Evolutionary conservation across 2,113 vertebrate genomes (phyloP), one percentile per base, ranked within the genome.

Genomic region (Macquaria ambigua): DNA sequence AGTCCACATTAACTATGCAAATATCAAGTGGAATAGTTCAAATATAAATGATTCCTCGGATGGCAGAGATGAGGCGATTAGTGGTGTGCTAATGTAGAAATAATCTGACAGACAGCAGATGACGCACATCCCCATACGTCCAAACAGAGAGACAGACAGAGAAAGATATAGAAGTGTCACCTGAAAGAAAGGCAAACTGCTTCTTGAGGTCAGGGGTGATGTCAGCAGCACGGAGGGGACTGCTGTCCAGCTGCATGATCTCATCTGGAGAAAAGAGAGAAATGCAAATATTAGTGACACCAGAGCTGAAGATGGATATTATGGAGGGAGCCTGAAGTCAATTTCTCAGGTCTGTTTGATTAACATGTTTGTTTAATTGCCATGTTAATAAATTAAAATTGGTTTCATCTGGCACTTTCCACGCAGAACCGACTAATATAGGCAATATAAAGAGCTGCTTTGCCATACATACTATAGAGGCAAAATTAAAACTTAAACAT

Each of bases 161-260:
- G n/a, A 71, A 14, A 81, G 21, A 74, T 5, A n/a, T n/a, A 1
- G 16, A 23, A 31, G 3, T 43, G 90, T 97, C 90, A 99, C 98
- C 98, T 87, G 98, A 97, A 25, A 99, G 95, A 94, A 97, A 98
- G 70, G 98, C 98, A 50, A 99, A 99, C 71, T 97, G 95, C 87
- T 97, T 99, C 94, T 92, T 97, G 92, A 99, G 96, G 92, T 99
- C 97, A 64, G 97, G 96, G 39, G 96, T 94, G 95, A 99, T 98
- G 95, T 98, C 98, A 23, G 96, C 96, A 14, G 98, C 98, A 7
- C 93, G 95, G 86, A 99, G 96, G 0, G 97, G 97, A 87, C 96
- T 95, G 87, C 94, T 96, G 92, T 99, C 98, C 92, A 97, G 96
- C 95, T 98, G 97, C 98, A 99, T 99, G 96, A 98, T 98, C 92